phyloP scores from a whole-genome alignment of 2,113 vertebrate species.

The Larimichthys polyactis region DNA sequence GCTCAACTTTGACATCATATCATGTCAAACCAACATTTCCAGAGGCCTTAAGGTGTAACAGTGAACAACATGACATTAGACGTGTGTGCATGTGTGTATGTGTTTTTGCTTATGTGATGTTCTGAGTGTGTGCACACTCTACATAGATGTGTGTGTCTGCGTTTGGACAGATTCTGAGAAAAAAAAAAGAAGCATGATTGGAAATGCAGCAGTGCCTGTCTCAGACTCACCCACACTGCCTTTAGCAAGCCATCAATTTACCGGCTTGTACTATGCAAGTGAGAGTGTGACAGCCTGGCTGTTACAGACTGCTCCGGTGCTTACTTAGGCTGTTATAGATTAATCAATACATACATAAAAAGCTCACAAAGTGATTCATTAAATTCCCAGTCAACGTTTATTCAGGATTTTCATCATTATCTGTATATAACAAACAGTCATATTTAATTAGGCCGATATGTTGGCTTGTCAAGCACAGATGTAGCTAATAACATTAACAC shows the following conservation, averaged over 20 bases:
- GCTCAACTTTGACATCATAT: too few relatives aligned
- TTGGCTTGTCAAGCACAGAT: conserved; percentile 2
- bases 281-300: conserved; percentile 36
- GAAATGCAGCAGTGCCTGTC: conserved; percentile 33
- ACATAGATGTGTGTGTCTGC: not conserved
- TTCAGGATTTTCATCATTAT: conserved; percentile 6
- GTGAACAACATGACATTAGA: conserved; percentile 30
- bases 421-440: not conserved
- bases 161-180: not conserved
- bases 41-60: not conserved
- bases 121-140: not conserved
- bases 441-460: conserved; percentile 11
- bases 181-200: conserved; percentile 32
- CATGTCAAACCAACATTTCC: too few relatives aligned
- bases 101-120: not conserved
- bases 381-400: conserved; percentile 31
- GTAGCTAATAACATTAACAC: conserved; percentile 6
- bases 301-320: conserved; percentile 35
- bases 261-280: conserved; percentile 27
- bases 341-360: conserved; percentile 68
- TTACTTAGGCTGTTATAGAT: conserved; percentile 57
- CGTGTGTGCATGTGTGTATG: not conserved
- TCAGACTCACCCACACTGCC: conserved; percentile 38
- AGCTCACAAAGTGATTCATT: conserved; percentile 44
- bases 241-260: conserved; percentile 56